phyloP scores from a whole-genome alignment of 1,140 invertebrate species.

The Tribolium castaneum region DNA sequence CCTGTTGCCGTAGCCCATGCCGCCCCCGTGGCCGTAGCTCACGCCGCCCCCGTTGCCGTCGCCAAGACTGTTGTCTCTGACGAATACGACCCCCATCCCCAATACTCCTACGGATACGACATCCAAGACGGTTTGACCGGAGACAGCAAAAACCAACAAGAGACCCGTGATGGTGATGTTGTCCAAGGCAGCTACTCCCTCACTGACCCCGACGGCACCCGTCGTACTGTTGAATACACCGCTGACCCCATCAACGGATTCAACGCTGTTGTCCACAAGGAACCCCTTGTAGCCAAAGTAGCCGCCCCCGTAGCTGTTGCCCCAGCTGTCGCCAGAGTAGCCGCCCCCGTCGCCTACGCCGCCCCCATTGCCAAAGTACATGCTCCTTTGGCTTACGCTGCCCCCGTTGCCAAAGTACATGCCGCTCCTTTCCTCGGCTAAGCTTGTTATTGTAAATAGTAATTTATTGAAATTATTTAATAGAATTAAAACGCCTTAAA shows the following conservation, averaged over 20 bases:
- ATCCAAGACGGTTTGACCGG: slow-evolving; percentile 65
- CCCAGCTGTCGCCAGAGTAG: slow-evolving; percentile 4
- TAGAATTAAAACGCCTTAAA: background rate
- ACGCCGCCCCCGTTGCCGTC: background rate
- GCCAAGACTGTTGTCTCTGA: too few relatives aligned
- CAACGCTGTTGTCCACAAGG: slow-evolving; percentile 64
- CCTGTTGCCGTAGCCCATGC: slow-evolving; percentile 62
- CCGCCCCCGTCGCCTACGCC: slow-evolving; percentile 31
- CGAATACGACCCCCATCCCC: slow-evolving; percentile 65
- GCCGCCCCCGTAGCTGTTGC: background rate
- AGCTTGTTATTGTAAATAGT: background rate
- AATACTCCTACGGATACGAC: slow-evolving; percentile 67
- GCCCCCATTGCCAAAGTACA: slow-evolving; percentile 41
- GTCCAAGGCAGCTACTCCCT: slow-evolving; percentile 68
- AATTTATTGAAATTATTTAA: slow-evolving; percentile 14
- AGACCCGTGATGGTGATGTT: slow-evolving; percentile 61
- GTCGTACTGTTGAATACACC: slow-evolving; percentile 76
- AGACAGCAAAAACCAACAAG: slow-evolving; percentile 62
- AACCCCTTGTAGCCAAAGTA: slow-evolving; percentile 13
- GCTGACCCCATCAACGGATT: slow-evolving; percentile 69
- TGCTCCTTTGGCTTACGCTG: slow-evolving; percentile 49
- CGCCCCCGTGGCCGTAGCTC: slow-evolving; percentile 60
- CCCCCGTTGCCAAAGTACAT: slow-evolving; percentile 23
- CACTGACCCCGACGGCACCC: slow-evolving; percentile 74
- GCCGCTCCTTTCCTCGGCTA: background rate